phyloP scores from a whole-genome alignment of 2,888 invertebrate species.

The Yponomeuta evonymella region DNA sequence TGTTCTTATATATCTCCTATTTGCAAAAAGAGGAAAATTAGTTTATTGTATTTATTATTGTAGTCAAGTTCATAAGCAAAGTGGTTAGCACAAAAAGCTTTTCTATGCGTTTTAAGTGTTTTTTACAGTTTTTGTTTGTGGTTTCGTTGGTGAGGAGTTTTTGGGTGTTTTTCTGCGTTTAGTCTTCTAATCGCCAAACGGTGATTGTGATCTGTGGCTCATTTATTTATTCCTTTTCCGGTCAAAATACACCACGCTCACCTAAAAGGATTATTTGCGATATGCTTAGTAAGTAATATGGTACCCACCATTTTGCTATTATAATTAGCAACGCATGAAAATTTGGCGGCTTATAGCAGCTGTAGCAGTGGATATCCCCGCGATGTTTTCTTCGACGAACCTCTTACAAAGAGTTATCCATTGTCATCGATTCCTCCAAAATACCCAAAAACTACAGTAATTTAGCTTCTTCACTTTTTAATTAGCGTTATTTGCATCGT shows the following conservation, averaged over 20 bases:
- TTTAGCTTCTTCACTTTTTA: constrained; percentile 15
- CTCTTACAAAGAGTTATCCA: neutral
- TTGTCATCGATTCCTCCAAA: neutral
- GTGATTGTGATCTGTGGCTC: neutral
- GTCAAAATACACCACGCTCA: neutral
- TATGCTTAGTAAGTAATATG: neutral
- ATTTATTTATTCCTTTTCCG: neutral
- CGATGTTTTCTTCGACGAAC: neutral
- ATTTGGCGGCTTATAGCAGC: too few species aligned
- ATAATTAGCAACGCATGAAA: too few species aligned
- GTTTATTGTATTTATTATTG: neutral
- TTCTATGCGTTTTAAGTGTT: neutral
- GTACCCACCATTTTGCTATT: too few species aligned
- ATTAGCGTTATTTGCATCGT: constrained; percentile 12
- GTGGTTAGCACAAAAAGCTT: neutral
- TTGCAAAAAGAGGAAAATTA: too few species aligned
- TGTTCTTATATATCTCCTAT: too few species aligned
- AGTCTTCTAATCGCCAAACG: neutral
- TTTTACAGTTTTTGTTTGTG: neutral
- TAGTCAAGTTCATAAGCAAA: neutral
- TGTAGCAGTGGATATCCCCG: too few species aligned
- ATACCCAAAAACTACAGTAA: neutral
- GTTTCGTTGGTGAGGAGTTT: neutral
- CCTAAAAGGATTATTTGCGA: neutral
- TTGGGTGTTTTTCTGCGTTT: neutral